Percentiles rank a stretch among this genome's conserved stretches.
These are phyloP conservation scores for Myotis findleyi DNA, from an alignment of 2,797 vertebrate species.

Conservation along the genomic window DNA sequence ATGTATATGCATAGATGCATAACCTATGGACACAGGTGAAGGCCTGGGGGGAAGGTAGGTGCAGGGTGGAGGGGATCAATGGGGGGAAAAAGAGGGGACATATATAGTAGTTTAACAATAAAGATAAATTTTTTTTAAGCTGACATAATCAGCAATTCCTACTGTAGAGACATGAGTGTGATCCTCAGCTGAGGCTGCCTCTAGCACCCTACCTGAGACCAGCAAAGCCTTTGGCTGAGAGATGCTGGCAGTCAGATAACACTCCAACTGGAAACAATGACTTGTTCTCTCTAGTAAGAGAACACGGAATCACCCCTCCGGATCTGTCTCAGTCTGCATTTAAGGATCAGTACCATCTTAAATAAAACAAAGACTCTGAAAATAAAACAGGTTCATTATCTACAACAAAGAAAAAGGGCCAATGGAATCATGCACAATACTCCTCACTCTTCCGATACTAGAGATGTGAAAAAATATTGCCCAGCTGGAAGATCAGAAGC, in stretches of 20 bases:
- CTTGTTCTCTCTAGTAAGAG: background rate
- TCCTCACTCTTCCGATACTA: conserved; percentile 2
- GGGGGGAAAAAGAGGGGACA: no score
- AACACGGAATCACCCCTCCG: background rate
- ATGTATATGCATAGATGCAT: no score
- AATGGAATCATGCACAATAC: background rate
- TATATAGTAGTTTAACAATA: no score
- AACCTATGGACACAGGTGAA: no score
- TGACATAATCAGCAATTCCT: background rate
- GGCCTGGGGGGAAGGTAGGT: no score
- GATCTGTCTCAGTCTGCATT: background rate
- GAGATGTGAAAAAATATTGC: background rate
- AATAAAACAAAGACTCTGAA: background rate
- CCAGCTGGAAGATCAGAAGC: background rate
- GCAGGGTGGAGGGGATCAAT: no score
- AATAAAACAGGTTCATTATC: background rate
- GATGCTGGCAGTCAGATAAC: background rate
- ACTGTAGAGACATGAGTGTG: background rate
- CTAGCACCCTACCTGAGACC: background rate
- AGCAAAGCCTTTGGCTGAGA: background rate
- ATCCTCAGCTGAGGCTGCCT: background rate
- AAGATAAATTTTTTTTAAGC: no score
- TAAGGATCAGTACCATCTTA: background rate
- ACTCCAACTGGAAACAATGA: background rate
- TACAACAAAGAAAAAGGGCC: background rate